phyloP scores from a whole-genome alignment of 1,140 invertebrate genomes.

The Linepithema humile region DNA sequence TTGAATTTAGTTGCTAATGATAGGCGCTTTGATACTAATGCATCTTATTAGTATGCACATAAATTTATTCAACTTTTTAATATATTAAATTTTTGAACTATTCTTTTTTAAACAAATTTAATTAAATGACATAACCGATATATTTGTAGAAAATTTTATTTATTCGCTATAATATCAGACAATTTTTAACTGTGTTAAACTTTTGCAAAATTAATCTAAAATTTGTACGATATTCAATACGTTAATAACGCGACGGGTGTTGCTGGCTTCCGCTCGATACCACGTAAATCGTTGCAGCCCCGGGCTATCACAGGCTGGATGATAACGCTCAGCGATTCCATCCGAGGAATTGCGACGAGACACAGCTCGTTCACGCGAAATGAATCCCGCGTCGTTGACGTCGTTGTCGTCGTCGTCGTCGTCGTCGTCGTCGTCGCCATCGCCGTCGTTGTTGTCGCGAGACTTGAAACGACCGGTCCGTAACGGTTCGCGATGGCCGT shows the following conservation, averaged over 20 bases:
- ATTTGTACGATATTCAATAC: neutral
- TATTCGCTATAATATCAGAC: neutral
- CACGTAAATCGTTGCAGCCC: slow-evolving; percentile 8
- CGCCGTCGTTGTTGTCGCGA: neutral
- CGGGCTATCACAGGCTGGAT: neutral
- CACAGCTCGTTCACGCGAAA: slow-evolving; percentile 60
- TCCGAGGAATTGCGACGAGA: slow-evolving; percentile 22
- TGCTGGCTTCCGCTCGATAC: neutral
- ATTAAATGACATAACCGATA: neutral
- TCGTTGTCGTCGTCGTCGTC: neutral
- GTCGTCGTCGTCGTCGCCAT: neutral
- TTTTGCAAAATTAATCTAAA: neutral
- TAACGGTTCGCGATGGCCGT: slow-evolving; percentile 38
- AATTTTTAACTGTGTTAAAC: neutral
- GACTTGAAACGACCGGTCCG: slow-evolving; percentile 11
- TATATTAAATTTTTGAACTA: too few species aligned
- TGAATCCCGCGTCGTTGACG: slow-evolving; percentile 55
- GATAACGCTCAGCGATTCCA: slow-evolving; percentile 20
- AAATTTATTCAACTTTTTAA: neutral
- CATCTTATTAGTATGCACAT: neutral
- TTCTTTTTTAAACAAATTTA: too few species aligned
- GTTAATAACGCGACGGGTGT: neutral
- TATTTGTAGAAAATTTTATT: neutral
- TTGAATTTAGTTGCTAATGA: neutral
- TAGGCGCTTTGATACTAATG: neutral